These are phyloP conservation scores for Acestrorhynchus altus DNA, from an alignment of 2,797 vertebrate species.

Conservation along the genomic window DNA sequence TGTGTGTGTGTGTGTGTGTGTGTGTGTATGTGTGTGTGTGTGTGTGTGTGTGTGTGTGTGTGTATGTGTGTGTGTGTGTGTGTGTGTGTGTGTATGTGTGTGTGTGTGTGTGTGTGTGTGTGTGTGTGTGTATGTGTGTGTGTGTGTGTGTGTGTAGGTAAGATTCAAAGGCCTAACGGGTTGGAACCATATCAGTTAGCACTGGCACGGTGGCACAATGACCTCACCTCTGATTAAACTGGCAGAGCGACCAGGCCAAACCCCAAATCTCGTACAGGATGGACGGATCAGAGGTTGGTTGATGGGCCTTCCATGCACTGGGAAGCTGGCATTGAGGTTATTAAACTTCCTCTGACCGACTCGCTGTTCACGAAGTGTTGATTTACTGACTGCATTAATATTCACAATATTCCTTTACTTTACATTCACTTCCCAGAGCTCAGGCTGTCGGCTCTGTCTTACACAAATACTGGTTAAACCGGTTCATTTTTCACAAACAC, in stretches of 20 bases:
- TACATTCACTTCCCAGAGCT: too few relatives aligned
- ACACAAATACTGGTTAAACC: too few relatives aligned
- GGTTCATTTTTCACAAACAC: too few relatives aligned
- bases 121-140: constrained; percentile 6
- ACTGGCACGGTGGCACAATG: constrained; percentile 53
- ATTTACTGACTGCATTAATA: constrained; percentile 1
- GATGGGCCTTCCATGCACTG: neutral
- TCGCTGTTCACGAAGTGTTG: neutral
- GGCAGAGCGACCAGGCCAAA: neutral
- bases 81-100: constrained; percentile 11
- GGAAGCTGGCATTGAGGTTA: neutral
- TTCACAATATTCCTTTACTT: too few relatives aligned
- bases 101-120: neutral
- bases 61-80: neutral
- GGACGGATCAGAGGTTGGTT: neutral
- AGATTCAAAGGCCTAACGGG: constrained; percentile 79
- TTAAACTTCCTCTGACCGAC: neutral
- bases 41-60: neutral
- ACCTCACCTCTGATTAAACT: constrained; percentile 69
- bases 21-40: neutral
- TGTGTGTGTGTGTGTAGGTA: constrained; percentile 59
- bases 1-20: neutral
- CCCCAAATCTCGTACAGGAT: constrained; percentile 4
- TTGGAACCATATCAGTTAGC: constrained; percentile 80
- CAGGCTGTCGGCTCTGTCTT: too few relatives aligned